Evolutionary conservation across 92 coral and sea anemone species (phyloP).

Genomic region (Actinernus sp.): DNA sequence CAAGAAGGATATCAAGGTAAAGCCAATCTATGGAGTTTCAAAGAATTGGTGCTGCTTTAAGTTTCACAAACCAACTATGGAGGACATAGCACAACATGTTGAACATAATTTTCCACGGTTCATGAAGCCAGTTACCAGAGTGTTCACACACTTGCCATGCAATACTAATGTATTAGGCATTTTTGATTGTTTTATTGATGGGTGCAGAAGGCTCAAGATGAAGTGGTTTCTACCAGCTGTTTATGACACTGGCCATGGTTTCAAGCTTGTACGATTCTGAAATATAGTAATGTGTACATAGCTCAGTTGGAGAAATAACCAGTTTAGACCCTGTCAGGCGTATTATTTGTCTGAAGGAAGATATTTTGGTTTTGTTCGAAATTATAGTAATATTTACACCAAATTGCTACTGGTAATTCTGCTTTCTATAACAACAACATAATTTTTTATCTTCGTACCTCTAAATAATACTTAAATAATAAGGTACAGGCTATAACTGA

Average conservation of each 20-base stretch:
- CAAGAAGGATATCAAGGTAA: constrained; percentile 67
- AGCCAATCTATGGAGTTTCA: constrained; percentile 91
- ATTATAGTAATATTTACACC: no score
- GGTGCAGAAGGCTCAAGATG: constrained; percentile 88
- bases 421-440: no score
- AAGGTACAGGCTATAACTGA: no score
- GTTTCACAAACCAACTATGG: constrained; percentile 93
- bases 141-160: constrained; percentile 90
- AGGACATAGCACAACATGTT: constrained; percentile 91
- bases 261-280: constrained; percentile 88
- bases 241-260: constrained; percentile 98
- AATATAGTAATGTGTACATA: no score
- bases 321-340: no score
- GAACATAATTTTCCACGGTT: constrained; percentile 93
- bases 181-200: constrained; percentile 82
- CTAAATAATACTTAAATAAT: no score
- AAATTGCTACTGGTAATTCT: no score
- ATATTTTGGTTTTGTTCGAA: no score
- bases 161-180: constrained; percentile 81
- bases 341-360: no score
- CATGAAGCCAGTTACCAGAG: constrained; percentile 92
- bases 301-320: no score
- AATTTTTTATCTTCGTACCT: no score
- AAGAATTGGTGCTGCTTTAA: constrained; percentile 92
- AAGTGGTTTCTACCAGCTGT: constrained; percentile 96